Evolutionary conservation across 2,888 invertebrate genomes (phyloP), one percentile per base, ranked within the genome.

Genomic region (Lissocephala sabroskyi): DNA sequence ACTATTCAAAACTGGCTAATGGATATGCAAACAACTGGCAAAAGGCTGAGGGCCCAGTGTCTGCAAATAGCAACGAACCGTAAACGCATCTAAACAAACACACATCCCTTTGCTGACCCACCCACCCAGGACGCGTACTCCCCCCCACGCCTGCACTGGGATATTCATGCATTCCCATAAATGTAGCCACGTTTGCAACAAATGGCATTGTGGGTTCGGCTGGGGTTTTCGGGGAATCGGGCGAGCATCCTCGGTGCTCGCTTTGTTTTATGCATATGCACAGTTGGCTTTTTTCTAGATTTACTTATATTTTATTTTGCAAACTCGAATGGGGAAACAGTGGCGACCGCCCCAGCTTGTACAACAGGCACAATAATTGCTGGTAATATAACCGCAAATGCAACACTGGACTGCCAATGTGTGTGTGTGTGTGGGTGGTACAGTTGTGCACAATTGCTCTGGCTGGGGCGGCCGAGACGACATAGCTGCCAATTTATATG

Each of bases 21-120:
- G 62, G 56, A 59, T 51, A 54, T 70, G 62, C 52, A 49, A 63
- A 63, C 56, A 57, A 57, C 49, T 66, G 41, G 41, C 49, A 43
- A 52, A 56, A 47, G 56, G 58, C 58, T 58, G 42, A 43, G 40
- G 32, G 52, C 42, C 49, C 49, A 52, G 48, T 39, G 49, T 41
- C 50, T 52, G 42, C 42, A 59, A 52, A 59, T 33, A 45, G 43
- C 65, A 60, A 49, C 51, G 52, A 67, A 50, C 58, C 36, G 49
- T 65, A 53, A 23, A 57, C 64, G 65, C 67, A 56, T 65, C 56
- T 55, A 62, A 74, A 68, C 56, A 74, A 62, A 74, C 49, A 62
- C 57, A 61, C 3, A 33, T 7, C n/a, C 33, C 2, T 6, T n/a
- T n/a, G n/a, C n/a, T n/a, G n/a, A n/a, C n/a, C n/a, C n/a, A n/a